Base-by-base conservation (phyloP, 2,113 vertebrate genomes). In the Etheostoma spectabile region DNA sequence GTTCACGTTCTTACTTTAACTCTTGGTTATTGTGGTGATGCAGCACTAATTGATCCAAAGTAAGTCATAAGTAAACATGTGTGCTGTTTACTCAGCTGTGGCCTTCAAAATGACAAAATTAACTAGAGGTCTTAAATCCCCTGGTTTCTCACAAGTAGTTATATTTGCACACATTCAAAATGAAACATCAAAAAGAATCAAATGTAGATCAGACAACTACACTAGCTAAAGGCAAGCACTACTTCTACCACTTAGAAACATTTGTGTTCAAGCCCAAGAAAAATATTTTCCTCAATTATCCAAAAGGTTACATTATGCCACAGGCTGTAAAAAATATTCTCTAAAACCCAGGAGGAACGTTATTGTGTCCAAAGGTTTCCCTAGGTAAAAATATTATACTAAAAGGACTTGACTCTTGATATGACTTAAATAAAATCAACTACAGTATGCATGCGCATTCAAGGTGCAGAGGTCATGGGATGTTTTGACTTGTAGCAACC, bases 381-480 rank as follows among this genome's bases (percentile, higher is more conserved):
- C 11, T 18, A n/a, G 27, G 13, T 64, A 8, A 2, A 2, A 24
- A 42, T 10, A 24, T 19, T 51, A n/a, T 51, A 12, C 52, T 66
- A 12, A 14, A 2, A 70, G 3, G 3, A 72, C 27, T 48, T 35
- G n/a, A 53, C 38, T 46, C 12, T n/a, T 67, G 10, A 59, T 24
- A 53, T 16, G 12, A 56, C 6, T n/a, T 70, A 63, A 66, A 57
- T 12, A 38, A 24, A 70, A 55, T 5, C 4, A 52, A 4, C 1
- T 3, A 19, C 15, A 49, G 19, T 22, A 48, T n/a, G 7, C n/a
- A 46, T 11, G 33, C 62, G 16, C n/a, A 49, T 62, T 48, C 53
- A 24, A 10, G 30, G 33, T 1, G 15, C 24, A 56, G 45, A 10
- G 78, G 80, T 85, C 76, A 77, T 48, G 45, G 52, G 61, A 65